Evolutionary conservation across 2,113 vertebrate species (phyloP).

Genomic region (Rafetus swinhoei): DNA sequence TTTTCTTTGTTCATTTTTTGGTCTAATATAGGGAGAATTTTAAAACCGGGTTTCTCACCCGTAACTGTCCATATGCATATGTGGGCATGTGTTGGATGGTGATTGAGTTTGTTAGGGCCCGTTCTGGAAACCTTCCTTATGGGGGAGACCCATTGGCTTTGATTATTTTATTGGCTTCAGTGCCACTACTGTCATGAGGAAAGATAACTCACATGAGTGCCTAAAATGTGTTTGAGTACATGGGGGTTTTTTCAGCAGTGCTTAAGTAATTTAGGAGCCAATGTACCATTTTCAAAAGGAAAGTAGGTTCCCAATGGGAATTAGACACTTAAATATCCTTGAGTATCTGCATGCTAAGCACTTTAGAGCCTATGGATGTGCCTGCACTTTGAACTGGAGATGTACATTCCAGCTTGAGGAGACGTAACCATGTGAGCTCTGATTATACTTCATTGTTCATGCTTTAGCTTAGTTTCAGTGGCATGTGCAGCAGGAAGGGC

Average conservation of each 20-base stretch:
- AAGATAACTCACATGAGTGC: background rate
- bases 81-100: background rate
- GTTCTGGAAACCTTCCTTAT: background rate
- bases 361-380: background rate
- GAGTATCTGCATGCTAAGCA: background rate
- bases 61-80: background rate
- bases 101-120: background rate
- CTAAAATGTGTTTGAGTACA: background rate
- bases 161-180: background rate
- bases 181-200: fast-evolving
- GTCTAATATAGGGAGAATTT: background rate
- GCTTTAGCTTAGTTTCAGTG: background rate
- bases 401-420: background rate
- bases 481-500: background rate
- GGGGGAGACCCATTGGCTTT: background rate
- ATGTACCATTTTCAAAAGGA: background rate
- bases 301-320: background rate
- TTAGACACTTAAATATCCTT: background rate
- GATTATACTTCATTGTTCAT: no score
- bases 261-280: background rate
- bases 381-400: background rate
- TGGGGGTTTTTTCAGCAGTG: background rate
- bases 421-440: background rate
- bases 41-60: background rate
- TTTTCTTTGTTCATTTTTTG: background rate